Conservation (phyloP, 2,797 vertebrate genomes). For the Scolopax bukidnonensis region DNA sequence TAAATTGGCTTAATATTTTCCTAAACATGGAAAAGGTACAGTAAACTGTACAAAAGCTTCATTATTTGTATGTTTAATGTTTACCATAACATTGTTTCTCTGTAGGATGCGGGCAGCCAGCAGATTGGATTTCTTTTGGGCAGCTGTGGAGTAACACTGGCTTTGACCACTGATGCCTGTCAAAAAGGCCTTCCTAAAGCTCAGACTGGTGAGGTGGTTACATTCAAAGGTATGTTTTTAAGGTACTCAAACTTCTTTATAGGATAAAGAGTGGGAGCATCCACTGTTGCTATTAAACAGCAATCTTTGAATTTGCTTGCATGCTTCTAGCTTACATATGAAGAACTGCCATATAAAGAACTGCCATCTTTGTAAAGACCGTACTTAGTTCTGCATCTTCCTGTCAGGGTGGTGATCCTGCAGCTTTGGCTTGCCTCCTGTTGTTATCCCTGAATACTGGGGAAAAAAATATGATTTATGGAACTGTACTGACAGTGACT, state of each 20-base stretch:
- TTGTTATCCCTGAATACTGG: background rate
- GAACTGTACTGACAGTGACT: background rate
- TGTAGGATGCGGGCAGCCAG: conserved; percentile 93
- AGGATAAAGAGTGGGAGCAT: background rate
- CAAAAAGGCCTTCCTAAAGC: conserved; percentile 97
- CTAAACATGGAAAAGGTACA: background rate
- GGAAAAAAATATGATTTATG: background rate
- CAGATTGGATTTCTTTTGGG: conserved; percentile 95
- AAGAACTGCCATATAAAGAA: background rate
- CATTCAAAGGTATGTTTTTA: conserved; percentile 88
- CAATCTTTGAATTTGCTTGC: background rate
- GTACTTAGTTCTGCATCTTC: background rate
- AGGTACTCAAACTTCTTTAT: background rate
- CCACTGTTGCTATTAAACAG: background rate
- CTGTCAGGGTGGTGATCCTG: fast-evolving
- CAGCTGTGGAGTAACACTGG: conserved; percentile 92
- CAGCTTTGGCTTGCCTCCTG: background rate
- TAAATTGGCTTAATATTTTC: background rate
- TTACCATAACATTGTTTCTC: background rate
- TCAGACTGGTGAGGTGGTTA: conserved; percentile 92
- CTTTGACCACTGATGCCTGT: conserved; percentile 94
- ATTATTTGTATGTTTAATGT: background rate
- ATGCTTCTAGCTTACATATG: background rate
- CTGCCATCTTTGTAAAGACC: background rate
- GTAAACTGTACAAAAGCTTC: background rate